Percentiles rank a stretch among this genome's conserved stretches.
Conservation (phyloP, 2,113 vertebrate genomes). For the Calypte anna region DNA sequence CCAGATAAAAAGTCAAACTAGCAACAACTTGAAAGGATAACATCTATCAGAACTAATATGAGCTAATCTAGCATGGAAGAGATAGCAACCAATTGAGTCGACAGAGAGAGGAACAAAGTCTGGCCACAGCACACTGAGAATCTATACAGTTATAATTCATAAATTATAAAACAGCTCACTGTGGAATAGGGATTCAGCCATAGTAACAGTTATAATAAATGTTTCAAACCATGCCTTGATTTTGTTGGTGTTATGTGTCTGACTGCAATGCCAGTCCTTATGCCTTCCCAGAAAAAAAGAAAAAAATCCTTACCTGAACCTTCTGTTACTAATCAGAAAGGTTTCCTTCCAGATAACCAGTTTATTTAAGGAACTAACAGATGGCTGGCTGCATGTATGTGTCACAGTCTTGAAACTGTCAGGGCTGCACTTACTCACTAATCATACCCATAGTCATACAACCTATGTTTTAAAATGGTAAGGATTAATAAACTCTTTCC, state of each 20-base stretch:
- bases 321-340: constrained; percentile 18
- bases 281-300: not conserved
- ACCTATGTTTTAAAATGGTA: constrained; percentile 36
- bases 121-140: constrained; percentile 9
- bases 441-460: constrained; percentile 37
- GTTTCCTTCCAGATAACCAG: constrained; percentile 20
- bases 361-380: constrained; percentile 45
- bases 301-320: not conserved
- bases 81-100: not conserved
- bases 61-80: not conserved
- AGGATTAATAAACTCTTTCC: constrained; percentile 51
- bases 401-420: constrained; percentile 49
- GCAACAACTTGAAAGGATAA: constrained; percentile 36
- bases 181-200: not conserved
- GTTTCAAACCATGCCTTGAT: constrained; percentile 28
- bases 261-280: not conserved
- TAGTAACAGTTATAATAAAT: constrained; percentile 23
- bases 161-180: constrained; percentile 29
- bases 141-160: constrained; percentile 34
- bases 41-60: constrained; percentile 50
- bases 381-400: not conserved
- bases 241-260: not conserved
- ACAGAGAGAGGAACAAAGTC: constrained; percentile 24
- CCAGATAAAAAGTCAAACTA: not conserved
- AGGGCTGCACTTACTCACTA: constrained; percentile 39